phyloP scores from a whole-genome alignment of 1,140 invertebrate genomes.

The Ladona fulva region DNA sequence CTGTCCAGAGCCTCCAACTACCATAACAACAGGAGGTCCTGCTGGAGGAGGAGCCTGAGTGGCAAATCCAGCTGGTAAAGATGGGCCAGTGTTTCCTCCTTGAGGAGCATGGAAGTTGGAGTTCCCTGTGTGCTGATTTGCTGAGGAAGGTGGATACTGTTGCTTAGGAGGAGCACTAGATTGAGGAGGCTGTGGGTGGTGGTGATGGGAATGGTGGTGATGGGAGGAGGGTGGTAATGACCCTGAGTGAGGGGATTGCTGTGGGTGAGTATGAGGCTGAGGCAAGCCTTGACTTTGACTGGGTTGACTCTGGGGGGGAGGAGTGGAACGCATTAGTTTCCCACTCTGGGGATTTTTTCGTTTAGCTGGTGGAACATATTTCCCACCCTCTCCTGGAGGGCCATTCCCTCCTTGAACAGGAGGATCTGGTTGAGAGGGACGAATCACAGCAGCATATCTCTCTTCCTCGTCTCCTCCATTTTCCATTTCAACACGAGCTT shows the following conservation, averaged over 20 bases:
- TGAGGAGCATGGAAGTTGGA: not conserved
- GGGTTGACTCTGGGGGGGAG: conserved; percentile 34
- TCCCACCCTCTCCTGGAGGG: conserved; percentile 38
- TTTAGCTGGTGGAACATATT: conserved; percentile 69
- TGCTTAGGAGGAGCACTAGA: not conserved
- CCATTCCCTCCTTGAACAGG: conserved; percentile 11
- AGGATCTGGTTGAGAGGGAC: conserved; percentile 31
- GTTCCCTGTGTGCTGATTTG: too few relatives aligned
- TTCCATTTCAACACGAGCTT: conserved; percentile 71
- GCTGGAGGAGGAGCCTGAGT: not conserved
- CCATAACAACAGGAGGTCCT: not conserved
- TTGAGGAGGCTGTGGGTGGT: not conserved
- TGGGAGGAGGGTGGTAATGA: not conserved
- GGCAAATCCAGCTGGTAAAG: not conserved
- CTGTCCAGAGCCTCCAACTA: not conserved
- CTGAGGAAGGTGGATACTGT: not conserved
- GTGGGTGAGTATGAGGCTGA: conserved; percentile 36
- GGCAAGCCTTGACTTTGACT: conserved; percentile 27
- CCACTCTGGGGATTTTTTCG: conserved; percentile 51
- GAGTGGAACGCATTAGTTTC: conserved; percentile 46
- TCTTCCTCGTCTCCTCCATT: conserved; percentile 85
- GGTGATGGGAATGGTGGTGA: conserved; percentile 15
- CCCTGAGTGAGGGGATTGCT: conserved; percentile 24
- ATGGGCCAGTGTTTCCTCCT: not conserved
- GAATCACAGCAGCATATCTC: conserved; percentile 62